A percentile compares a stretch with the other conserved stretches of the same genome.
phyloP scores from a whole-genome alignment of 2,797 vertebrate species.

The Pogoniulus pusillus region DNA sequence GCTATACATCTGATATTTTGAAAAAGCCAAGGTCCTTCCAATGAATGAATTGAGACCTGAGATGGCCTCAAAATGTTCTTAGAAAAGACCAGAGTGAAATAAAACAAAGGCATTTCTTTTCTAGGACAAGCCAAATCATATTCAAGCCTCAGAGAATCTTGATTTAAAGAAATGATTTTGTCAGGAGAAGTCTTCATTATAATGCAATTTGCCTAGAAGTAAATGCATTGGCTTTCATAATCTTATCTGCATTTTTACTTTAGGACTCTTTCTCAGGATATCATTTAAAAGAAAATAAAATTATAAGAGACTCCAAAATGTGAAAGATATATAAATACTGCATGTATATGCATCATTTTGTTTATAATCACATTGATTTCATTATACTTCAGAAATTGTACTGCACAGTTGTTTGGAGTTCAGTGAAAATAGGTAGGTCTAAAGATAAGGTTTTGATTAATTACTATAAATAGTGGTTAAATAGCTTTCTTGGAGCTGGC shows the following conservation, averaged over 20 bases:
- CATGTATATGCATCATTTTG: background rate
- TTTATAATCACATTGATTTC: background rate
- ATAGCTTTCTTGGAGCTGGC: background rate
- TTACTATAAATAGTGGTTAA: background rate
- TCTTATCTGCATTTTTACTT: background rate
- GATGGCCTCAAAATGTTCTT: background rate
- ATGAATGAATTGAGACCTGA: background rate
- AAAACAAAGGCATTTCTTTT: background rate
- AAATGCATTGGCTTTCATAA: background rate
- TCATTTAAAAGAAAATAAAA: background rate
- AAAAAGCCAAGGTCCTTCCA: background rate
- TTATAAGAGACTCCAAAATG: background rate
- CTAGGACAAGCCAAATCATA: background rate
- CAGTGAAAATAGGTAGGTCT: background rate
- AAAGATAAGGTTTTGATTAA: background rate
- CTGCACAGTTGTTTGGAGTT: background rate
- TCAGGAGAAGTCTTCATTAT: background rate
- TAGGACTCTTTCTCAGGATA: background rate
- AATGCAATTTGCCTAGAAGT: constrained; percentile 9
- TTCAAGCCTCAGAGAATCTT: constrained; percentile 33
- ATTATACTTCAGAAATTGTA: background rate
- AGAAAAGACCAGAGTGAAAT: background rate
- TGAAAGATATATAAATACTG: background rate
- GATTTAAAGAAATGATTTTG: background rate
- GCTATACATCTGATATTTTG: background rate